Conservation (phyloP, 2,797 vertebrate species). For the Myotis findleyi region DNA sequence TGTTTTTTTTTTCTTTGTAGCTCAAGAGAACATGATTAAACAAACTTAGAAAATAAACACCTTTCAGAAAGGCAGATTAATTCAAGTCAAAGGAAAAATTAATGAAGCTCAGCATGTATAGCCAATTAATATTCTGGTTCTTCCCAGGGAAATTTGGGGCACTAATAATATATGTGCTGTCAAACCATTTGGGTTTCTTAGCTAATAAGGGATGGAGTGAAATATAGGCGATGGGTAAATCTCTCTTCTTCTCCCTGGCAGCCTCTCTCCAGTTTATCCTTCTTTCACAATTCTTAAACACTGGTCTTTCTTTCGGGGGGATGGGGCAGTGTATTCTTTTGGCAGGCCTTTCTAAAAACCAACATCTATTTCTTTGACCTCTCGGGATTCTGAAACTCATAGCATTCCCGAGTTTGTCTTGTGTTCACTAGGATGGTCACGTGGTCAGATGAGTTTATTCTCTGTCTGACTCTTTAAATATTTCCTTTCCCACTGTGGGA, state of each 20-base stretch:
- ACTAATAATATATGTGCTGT: slow-evolving; percentile 74
- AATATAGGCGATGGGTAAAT: background rate
- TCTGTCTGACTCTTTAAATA: slow-evolving; percentile 58
- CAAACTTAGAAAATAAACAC: slow-evolving; percentile 79
- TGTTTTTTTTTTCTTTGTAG: slow-evolving; percentile 39
- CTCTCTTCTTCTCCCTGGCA: background rate
- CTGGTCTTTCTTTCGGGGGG: background rate
- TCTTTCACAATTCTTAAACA: slow-evolving; percentile 40
- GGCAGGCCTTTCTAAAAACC: slow-evolving; percentile 30
- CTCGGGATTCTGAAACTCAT: slow-evolving; percentile 37
- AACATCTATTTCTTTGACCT: slow-evolving; percentile 50
- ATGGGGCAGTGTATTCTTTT: background rate
- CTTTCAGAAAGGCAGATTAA: slow-evolving; percentile 80
- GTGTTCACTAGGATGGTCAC: slow-evolving; percentile 3
- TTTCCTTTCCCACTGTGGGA: slow-evolving; percentile 50
- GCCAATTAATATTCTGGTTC: slow-evolving; percentile 70
- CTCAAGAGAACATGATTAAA: slow-evolving; percentile 79
- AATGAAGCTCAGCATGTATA: slow-evolving; percentile 71
- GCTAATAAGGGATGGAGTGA: slow-evolving; percentile 63
- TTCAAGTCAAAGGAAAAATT: slow-evolving; percentile 78
- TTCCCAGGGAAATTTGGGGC: slow-evolving; percentile 76
- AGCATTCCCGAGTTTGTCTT: background rate
- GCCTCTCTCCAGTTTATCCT: background rate
- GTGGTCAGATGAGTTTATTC: slow-evolving; percentile 29
- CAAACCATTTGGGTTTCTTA: slow-evolving; percentile 58